Evolutionary conservation across 2,797 vertebrate species (phyloP).

Genomic region (Clarias pachynema): DNA sequence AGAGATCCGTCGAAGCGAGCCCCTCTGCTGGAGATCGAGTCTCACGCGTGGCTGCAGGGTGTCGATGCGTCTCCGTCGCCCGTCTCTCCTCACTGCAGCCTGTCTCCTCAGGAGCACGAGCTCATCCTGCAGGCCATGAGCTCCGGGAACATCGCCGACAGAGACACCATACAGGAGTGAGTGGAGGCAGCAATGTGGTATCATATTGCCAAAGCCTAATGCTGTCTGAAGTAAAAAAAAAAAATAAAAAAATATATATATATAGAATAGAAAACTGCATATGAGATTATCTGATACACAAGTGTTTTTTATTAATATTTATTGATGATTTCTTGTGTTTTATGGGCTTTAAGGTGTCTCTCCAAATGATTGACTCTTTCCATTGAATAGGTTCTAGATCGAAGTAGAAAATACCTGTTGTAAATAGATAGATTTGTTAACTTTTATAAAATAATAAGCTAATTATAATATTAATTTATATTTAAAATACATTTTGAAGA

Average conservation of each 20-base stretch:
- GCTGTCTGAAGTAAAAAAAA: not conserved
- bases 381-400: not conserved
- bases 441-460: too few species aligned
- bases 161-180: conserved; percentile 76
- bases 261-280: not conserved
- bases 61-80: conserved; percentile 77
- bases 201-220: not conserved
- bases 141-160: conserved; percentile 70
- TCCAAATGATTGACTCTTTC: not conserved
- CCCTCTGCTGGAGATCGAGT: conserved; percentile 80
- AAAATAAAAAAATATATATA: too few species aligned
- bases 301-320: not conserved
- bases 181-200: conserved; percentile 42
- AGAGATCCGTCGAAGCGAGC: conserved; percentile 79
- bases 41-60: conserved; percentile 83
- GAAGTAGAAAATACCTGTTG: not conserved
- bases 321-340: not conserved
- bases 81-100: conserved; percentile 75
- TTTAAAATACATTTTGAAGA: not conserved
- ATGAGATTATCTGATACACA: too few species aligned
- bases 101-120: conserved; percentile 72
- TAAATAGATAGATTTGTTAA: too few species aligned
- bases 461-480: not conserved
- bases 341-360: not conserved
- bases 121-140: conserved; percentile 76